Percentiles rank a stretch among this genome's conserved stretches.
Conservation (phyloP, 2,113 vertebrate genomes). For the Nesogale talazaci region DNA sequence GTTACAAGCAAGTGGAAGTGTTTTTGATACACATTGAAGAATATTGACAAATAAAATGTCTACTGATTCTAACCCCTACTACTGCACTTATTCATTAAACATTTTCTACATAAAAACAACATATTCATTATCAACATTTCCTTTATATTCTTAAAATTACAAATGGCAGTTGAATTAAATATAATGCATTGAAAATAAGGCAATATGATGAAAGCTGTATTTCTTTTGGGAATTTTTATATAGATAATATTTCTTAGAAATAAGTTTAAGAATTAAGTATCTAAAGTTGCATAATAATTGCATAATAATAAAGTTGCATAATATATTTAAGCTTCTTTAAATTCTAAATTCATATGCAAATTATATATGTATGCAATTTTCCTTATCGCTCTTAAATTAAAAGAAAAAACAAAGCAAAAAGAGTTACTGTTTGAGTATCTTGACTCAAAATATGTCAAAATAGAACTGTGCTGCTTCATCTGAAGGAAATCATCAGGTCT, state of each 20-base stretch:
- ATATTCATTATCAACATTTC: conserved; percentile 7
- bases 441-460: not conserved
- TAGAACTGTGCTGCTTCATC: not conserved
- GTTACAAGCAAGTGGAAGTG: conserved; percentile 54
- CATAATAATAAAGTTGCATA: not conserved
- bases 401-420: not conserved
- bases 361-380: not conserved
- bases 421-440: not conserved
- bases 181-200: not conserved
- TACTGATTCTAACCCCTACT: conserved; percentile 12
- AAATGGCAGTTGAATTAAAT: conserved; percentile 2
- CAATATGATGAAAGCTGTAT: not conserved
- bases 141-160: not conserved
- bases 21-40: conserved; percentile 48
- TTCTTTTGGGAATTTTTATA: not conserved
- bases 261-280: conserved; percentile 13
- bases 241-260: not conserved
- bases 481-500: too few species aligned
- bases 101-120: conserved; percentile 27
- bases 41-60: conserved; percentile 59
- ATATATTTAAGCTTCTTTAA: not conserved
- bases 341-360: not conserved
- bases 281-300: not conserved
- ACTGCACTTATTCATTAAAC: conserved; percentile 27
- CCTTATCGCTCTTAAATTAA: not conserved